Base-by-base conservation (phyloP, 2,888 invertebrate genomes). In the Troides helena region DNA sequence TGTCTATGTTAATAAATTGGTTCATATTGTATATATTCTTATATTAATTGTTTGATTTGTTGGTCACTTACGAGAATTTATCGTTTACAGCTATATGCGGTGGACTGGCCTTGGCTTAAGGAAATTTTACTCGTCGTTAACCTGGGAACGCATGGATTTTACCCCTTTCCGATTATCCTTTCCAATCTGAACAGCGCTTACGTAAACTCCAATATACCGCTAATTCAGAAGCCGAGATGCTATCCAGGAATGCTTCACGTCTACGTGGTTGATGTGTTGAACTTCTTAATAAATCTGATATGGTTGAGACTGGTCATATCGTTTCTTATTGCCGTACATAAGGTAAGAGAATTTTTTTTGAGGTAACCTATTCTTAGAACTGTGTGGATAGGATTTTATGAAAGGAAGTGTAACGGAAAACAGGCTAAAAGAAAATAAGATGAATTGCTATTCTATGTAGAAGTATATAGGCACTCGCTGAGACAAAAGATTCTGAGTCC, bases 61-160 rank as follows among this genome's bases (percentile, higher is more conserved):
- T 2, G 46, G 12, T 46, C 12, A n/a, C n/a, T 53, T 53, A 53
- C n/a, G 6, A 6, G 18, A 53, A 53, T 53, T 5, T 53, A 53
- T 53, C 8, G 43, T 70, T 76, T 75, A 62, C 82, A 88, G 89
- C 75, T 88, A 0, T 74, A 74, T 57, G 66, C 72, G 2, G 73
- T 78, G 12, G 77, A 84, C 70, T 77, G 84, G 72, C 78, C 83
- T 23, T 82, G 84, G 80, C 70, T 89, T 30, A 85, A 86, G 68
- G 83, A 85, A 0, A n/a, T 86, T 0, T 78, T 90, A 0, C 73
- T 86, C 6, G 61, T 85, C n/a, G 25, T 87, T 10, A 89, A 88
- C 72, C 75, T 90, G 0, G 90, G 90, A n/a, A 88, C 86, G 23
- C 89, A 89, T 66, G 89, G 89, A 66, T 88, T 89, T 77, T 87